Percentiles rank a stretch among this genome's conserved stretches.
phyloP scores from a whole-genome alignment of 2,797 vertebrate species.

The Melanotaenia nigrans region DNA sequence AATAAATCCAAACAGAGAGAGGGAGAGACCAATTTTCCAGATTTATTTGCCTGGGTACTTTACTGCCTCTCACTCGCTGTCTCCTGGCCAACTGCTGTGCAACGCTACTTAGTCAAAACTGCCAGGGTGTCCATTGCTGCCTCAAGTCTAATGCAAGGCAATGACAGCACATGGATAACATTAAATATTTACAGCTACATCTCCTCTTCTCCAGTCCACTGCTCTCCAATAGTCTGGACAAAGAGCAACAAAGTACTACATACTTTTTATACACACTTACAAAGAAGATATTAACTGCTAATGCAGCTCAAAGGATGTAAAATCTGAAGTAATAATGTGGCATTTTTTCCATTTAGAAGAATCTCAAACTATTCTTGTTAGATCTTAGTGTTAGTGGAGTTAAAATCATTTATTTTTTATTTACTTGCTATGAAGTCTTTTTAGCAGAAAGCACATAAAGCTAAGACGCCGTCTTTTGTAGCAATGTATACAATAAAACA shows the following conservation, averaged over 20 bases:
- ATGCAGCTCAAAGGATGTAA: not conserved
- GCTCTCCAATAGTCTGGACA: conserved; percentile 55
- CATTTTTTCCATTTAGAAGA: not conserved
- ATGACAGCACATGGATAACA: conserved; percentile 59
- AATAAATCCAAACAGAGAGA: conserved; percentile 58
- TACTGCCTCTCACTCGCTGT: conserved; percentile 38
- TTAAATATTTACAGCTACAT: conserved; percentile 82
- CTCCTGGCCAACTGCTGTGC: conserved; percentile 33
- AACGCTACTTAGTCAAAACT: conserved; percentile 38
- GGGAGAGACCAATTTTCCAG: conserved; percentile 49
- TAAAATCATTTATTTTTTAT: not conserved
- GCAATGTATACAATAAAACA: not conserved
- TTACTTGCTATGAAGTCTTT: not conserved
- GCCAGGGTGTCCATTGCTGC: conserved; percentile 65
- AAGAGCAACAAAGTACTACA: conserved; percentile 29
- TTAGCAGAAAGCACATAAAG: not conserved
- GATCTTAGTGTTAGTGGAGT: not conserved
- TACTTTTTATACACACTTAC: conserved; percentile 12
- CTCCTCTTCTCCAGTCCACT: conserved; percentile 44
- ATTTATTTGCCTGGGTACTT: conserved; percentile 50
- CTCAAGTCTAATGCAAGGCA: conserved; percentile 62
- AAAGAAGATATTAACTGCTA: conserved; percentile 8
- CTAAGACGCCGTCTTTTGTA: not conserved
- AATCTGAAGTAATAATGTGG: not conserved
- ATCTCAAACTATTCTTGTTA: not conserved